Evolutionary conservation across 2,797 vertebrate genomes (phyloP).

Genomic region (Ciconia nigra): DNA sequence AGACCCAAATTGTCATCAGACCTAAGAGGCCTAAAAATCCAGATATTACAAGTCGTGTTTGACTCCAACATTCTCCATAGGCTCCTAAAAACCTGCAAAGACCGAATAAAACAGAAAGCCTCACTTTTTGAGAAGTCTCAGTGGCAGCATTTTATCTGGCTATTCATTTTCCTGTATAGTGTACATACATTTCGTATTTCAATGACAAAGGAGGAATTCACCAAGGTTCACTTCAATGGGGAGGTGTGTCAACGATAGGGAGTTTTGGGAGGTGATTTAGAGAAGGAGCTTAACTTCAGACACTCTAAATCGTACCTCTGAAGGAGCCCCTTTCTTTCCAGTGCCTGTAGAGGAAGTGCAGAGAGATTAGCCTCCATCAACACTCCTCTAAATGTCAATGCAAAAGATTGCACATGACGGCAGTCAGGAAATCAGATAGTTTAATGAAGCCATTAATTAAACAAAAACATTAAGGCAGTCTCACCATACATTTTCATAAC

Average conservation of each 20-base stretch:
- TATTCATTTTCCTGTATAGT: neutral
- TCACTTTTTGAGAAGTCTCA: neutral
- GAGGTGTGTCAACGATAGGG: rapidly evolving
- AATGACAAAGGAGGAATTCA: constrained; percentile 2
- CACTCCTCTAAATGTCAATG: neutral
- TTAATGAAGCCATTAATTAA: constrained; percentile 44
- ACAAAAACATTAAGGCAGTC: neutral
- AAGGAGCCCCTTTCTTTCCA: constrained; percentile 37
- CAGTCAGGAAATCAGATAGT: constrained; percentile 28
- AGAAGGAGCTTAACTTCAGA: constrained; percentile 4
- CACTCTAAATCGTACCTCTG: neutral
- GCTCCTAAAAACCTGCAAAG: neutral
- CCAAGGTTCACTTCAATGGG: neutral
- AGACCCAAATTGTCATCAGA: neutral
- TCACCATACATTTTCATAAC: neutral
- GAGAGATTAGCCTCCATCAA: constrained; percentile 40
- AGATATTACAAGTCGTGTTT: neutral
- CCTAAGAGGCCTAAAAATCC: neutral
- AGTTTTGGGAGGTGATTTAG: neutral
- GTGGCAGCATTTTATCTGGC: neutral
- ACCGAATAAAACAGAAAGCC: neutral
- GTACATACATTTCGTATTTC: neutral
- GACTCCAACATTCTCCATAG: neutral
- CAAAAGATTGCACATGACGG: neutral
- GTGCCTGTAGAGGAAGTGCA: constrained; percentile 10